Evolutionary conservation across 2,888 invertebrate species (phyloP).

Genomic region (Meta bourneti): DNA sequence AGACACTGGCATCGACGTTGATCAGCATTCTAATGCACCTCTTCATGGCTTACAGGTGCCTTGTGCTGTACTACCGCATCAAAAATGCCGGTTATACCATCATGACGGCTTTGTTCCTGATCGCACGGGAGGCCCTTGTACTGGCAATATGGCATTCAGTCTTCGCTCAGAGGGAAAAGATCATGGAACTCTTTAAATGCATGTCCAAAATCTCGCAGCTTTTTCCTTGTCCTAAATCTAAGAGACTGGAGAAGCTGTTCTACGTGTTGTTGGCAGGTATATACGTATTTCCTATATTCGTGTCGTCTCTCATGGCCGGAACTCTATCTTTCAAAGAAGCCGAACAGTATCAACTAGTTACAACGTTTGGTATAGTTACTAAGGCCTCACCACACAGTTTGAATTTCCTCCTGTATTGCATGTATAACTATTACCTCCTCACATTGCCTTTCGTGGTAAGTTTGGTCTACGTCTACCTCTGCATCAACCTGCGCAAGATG

Average conservation of each 20-base stretch:
- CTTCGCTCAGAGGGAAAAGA: conserved; percentile 3
- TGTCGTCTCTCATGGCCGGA: conserved; percentile 12
- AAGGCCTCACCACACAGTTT: neutral
- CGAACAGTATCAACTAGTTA: conserved; percentile 18
- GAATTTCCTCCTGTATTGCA: conserved; percentile 40
- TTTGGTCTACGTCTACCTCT: conserved; percentile 29
- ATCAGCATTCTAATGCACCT: conserved; percentile 50
- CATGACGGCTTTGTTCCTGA: conserved; percentile 18
- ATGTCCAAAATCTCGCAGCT: neutral
- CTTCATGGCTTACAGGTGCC: conserved; percentile 26
- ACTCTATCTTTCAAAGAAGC: conserved; percentile 7
- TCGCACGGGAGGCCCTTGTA: conserved; percentile 22
- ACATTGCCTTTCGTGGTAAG: conserved; percentile 20
- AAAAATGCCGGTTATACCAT: conserved; percentile 15
- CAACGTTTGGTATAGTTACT: conserved; percentile 29
- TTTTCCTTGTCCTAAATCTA: neutral
- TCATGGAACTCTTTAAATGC: conserved; percentile 1
- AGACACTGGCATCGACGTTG: neutral
- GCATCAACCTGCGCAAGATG: conserved; percentile 16
- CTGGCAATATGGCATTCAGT: conserved; percentile 42
- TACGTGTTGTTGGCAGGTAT: neutral
- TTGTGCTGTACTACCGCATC: conserved; percentile 19
- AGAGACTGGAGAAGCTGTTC: neutral
- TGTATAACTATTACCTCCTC: conserved; percentile 46
- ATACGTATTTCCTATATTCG: conserved; percentile 1